These are phyloP conservation scores for Cetonia aurata DNA, from an alignment of 2,888 invertebrate genomes.

Conservation along the genomic window DNA sequence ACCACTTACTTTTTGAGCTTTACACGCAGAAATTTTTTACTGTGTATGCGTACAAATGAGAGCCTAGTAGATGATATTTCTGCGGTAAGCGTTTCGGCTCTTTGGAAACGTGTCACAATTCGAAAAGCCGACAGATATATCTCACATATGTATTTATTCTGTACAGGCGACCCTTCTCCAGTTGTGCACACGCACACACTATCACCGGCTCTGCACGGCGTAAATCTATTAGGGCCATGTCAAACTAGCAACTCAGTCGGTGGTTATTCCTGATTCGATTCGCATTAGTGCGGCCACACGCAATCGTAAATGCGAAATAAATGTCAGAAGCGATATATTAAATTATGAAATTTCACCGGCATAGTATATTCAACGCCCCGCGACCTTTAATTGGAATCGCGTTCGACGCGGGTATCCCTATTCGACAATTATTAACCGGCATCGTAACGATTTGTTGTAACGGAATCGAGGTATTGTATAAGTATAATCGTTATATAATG, in stretches of 20 bases:
- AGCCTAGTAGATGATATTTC: too few relatives aligned
- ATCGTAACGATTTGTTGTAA: background rate
- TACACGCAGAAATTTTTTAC: too few relatives aligned
- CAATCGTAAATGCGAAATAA: slow-evolving; percentile 47
- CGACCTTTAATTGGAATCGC: slow-evolving; percentile 29
- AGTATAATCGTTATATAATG: too few relatives aligned
- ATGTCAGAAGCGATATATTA: slow-evolving; percentile 48
- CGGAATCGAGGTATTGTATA: too few relatives aligned
- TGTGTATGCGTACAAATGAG: too few relatives aligned
- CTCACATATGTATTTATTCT: slow-evolving; percentile 16
- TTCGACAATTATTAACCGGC: slow-evolving; percentile 12
- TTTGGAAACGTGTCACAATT: slow-evolving; percentile 5
- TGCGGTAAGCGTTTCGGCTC: background rate
- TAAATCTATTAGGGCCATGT: slow-evolving; percentile 52
- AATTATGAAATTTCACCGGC: slow-evolving; percentile 33
- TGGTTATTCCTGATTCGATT: slow-evolving; percentile 51
- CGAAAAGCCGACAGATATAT: slow-evolving; percentile 5
- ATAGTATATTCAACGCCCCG: slow-evolving; percentile 4
- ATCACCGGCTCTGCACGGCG: slow-evolving; percentile 3
- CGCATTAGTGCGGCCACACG: slow-evolving; percentile 45
- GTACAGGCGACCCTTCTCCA: background rate
- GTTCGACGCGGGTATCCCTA: slow-evolving; percentile 4
- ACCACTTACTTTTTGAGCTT: too few relatives aligned
- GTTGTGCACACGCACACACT: background rate
- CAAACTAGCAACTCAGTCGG: slow-evolving; percentile 47